Evolutionary conservation across 2,888 invertebrate genomes (phyloP).

Genomic region (Apomyelois bistriatella): DNA sequence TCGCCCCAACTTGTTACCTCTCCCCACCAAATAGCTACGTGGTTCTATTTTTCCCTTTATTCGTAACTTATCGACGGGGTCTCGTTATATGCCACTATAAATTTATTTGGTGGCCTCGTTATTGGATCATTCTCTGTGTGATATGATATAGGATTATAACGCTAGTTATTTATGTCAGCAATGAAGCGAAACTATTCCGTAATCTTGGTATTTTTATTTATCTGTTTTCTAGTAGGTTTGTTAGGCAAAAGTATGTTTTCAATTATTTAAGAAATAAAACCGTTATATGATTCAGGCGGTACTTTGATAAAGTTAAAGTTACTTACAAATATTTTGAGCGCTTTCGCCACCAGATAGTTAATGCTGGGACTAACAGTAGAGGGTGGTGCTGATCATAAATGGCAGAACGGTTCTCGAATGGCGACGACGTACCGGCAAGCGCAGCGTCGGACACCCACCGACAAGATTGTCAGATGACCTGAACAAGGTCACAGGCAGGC

Average conservation of each 20-base stretch:
- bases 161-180: constrained; percentile 21
- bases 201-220: neutral
- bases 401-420: too few species aligned
- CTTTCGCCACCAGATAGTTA: too few species aligned
- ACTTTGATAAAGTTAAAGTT: too few species aligned
- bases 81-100: constrained; percentile 24
- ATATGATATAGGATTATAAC: constrained; percentile 33
- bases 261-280: too few species aligned
- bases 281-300: too few species aligned
- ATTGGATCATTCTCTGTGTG: constrained; percentile 27
- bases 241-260: neutral
- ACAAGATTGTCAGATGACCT: too few species aligned
- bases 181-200: neutral
- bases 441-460: too few species aligned
- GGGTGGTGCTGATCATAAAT: too few species aligned
- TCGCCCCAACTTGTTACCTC: constrained; percentile 35
- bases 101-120: constrained; percentile 28
- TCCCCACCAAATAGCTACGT: constrained; percentile 39
- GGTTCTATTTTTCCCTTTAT: constrained; percentile 28
- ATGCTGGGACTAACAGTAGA: too few species aligned
- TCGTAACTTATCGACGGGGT: constrained; percentile 22
- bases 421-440: too few species aligned
- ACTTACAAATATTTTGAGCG: too few species aligned
- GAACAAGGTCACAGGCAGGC: too few species aligned
- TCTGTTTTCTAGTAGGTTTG: neutral